Conservation (phyloP, 2,888 invertebrate species). For the Cynaeus angustus region DNA sequence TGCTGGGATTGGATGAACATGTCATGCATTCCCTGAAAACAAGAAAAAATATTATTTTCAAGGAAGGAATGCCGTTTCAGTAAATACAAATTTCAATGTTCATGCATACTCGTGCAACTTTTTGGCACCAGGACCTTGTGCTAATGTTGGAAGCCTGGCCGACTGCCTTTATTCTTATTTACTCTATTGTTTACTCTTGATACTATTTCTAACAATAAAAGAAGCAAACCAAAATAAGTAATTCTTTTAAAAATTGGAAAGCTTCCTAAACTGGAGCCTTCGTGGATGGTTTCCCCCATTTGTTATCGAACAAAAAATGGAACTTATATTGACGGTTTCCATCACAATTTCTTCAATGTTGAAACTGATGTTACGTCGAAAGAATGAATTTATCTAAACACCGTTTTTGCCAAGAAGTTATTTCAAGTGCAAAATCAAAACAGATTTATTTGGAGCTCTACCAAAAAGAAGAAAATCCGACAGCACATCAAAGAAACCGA, state of each 20-base stretch:
- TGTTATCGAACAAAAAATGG: neutral
- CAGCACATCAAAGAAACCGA: neutral
- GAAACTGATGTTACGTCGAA: neutral
- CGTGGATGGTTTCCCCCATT: too few species aligned
- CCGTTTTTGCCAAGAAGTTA: slow-evolving; percentile 36
- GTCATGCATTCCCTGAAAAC: slow-evolving; percentile 87
- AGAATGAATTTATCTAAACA: slow-evolving; percentile 35
- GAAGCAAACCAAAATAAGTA: too few species aligned
- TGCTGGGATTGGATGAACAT: slow-evolving; percentile 85
- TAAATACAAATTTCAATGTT: too few species aligned
- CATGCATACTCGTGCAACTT: too few species aligned
- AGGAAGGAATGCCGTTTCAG: neutral
- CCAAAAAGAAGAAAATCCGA: slow-evolving; percentile 2
- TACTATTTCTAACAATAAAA: too few species aligned
- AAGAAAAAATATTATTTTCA: slow-evolving; percentile 55
- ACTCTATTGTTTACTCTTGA: too few species aligned
- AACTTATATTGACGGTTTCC: neutral
- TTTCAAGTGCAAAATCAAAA: slow-evolving; percentile 44
- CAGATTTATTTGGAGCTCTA: slow-evolving; percentile 29
- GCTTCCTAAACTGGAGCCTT: too few species aligned
- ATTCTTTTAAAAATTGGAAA: too few species aligned
- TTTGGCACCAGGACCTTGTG: too few species aligned
- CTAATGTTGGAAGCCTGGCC: too few species aligned
- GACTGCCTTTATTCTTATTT: too few species aligned
- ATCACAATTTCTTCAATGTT: too few species aligned